A percentile compares a stretch with the other conserved stretches of the same genome.
phyloP scores from a whole-genome alignment of 1,140 invertebrate genomes.

The Trypoxylus dichotomus region DNA sequence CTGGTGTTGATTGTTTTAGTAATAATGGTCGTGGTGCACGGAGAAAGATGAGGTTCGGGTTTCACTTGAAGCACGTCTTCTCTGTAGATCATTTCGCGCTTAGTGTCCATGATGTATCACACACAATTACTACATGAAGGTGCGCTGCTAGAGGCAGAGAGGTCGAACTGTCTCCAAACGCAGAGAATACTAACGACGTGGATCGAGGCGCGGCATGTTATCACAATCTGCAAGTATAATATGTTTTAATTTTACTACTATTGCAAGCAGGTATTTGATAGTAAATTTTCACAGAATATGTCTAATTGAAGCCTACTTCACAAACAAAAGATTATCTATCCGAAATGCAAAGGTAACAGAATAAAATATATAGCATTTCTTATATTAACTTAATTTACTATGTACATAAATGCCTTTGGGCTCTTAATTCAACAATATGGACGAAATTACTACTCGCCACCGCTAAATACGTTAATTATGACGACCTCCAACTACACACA shows the following conservation, averaged over 20 bases:
- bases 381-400: too few relatives aligned
- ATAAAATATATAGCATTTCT: too few relatives aligned
- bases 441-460: too few relatives aligned
- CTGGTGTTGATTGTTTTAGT: conserved; percentile 29
- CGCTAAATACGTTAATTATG: too few relatives aligned
- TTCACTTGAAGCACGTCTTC: conserved; percentile 51
- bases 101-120: conserved; percentile 47
- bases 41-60: conserved; percentile 48
- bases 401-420: too few relatives aligned
- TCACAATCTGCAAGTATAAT: conserved; percentile 40
- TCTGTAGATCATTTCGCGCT: conserved; percentile 51
- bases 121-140: conserved; percentile 26
- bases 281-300: too few relatives aligned
- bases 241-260: background rate
- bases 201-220: conserved; percentile 40
- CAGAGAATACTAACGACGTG: conserved; percentile 38
- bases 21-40: conserved; percentile 32
- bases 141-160: background rate
- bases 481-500: too few relatives aligned
- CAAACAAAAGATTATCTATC: too few relatives aligned
- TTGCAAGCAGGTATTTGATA: too few relatives aligned
- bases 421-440: too few relatives aligned
- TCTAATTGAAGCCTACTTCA: too few relatives aligned
- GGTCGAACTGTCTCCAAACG: conserved; percentile 6
- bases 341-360: too few relatives aligned